Percentiles rank a stretch among this genome's conserved stretches.
phyloP scores from a whole-genome alignment of 2,797 vertebrate genomes.

The Myotis vivesi region DNA sequence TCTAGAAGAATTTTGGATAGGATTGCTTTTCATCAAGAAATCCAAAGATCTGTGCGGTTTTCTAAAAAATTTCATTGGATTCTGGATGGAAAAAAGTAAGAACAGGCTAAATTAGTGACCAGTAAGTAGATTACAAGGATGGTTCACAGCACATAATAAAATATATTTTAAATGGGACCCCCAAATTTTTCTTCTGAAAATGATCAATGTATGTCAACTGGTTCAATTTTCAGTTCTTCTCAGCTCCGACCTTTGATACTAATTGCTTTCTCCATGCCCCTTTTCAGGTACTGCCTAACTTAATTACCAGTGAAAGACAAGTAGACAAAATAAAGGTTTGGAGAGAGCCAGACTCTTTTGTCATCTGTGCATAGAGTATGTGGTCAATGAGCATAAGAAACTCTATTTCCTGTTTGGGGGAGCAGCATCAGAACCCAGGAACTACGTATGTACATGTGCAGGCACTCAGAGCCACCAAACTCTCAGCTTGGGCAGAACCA shows the following conservation, averaged over 20 bases:
- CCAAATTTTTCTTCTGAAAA: background rate
- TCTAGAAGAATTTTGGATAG: background rate
- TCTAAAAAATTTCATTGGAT: background rate
- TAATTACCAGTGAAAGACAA: background rate
- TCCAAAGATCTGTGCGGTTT: background rate
- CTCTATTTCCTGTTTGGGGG: slow-evolving; percentile 10
- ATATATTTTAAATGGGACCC: background rate
- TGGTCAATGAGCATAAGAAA: background rate
- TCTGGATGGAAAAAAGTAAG: background rate
- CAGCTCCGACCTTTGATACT: background rate
- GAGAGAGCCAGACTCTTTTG: background rate
- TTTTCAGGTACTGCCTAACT: background rate
- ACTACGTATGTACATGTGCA: background rate
- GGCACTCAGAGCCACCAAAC: background rate
- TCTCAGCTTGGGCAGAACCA: background rate
- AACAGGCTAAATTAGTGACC: background rate
- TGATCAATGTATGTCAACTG: background rate
- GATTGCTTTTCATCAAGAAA: background rate
- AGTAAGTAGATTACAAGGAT: background rate
- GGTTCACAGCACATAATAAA: background rate
- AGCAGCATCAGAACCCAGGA: background rate
- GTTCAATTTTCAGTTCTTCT: background rate
- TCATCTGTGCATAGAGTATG: background rate
- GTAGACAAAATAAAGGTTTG: background rate
- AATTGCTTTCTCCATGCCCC: background rate